Evolutionary conservation across 2,888 invertebrate species (phyloP), one percentile per base, ranked within the genome.

Genomic region (Eupithecia inturbata): DNA sequence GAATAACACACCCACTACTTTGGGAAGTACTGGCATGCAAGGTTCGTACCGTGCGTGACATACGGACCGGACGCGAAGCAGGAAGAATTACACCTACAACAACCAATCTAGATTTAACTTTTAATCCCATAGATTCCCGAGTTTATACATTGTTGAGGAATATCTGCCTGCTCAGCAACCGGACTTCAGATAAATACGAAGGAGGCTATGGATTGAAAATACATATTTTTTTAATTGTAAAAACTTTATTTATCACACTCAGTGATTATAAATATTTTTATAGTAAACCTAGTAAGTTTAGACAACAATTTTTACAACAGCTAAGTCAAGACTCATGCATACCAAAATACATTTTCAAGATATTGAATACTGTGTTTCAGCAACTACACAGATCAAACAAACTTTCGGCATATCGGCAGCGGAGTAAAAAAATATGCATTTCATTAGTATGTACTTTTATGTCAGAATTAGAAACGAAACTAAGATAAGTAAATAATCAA

Each of bases 231-330:
- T 87, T 83, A 68, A 74, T 79, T 76, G 88, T 87, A 90, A 87
- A 53, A 89, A 85, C 88, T 92, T 92, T 92, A 92, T 92, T 92
- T 87, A 87, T 88, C 88, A 87, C 89, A 88, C 83, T 86, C 82
- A 85, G 82, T 88, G 84, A 87, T 83, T 90, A 90, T 91, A 91
- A 90, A 90, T 89, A 89, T 85, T 84, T 84, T 87, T 85, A 81
- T 82, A 83, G 72, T 75, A 81, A 82, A 84, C 80, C 81, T 81
- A 82, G 84, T 79, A 83, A 82, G 78, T 82, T 81, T 77, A 78
- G 80, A 80, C 80, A 80, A 78, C 75, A 79, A 77, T 78, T 75
- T 78, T 77, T 79, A 81, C 80, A 80, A 80, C 80, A 79, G 77
- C 75, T 78, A 73, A 72, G 73, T 77, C 79, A 73, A 71, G 73